Evolutionary conservation across 2,113 vertebrate genomes (phyloP), one percentile per base, ranked within the genome.

Genomic region (Saccopteryx bilineata): DNA sequence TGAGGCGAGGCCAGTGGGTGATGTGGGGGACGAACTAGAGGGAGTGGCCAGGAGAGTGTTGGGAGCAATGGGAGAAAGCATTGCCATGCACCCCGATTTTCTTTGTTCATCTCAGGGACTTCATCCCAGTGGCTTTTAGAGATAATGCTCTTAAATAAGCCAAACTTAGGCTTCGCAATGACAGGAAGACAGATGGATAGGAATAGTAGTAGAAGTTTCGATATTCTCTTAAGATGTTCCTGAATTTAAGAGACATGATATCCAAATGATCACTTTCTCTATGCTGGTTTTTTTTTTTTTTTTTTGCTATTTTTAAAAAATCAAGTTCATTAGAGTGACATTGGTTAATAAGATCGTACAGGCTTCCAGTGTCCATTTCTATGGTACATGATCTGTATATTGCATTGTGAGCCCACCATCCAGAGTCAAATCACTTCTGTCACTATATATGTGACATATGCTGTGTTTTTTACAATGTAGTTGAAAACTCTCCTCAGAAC

Each of bases 171-270:
- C 26, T 84, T 61, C 61, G 56, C 17, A 33, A 52, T 56, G 52
- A 95, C 14, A 82, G 28, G 50, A 71, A 72, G 28, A 68, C 26
- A 48, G 33, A 23, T 21, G 13, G n/a, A 24, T 26, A 83, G 84
- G 17, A 83, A 46, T 24, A 56, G 23, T 61, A 90, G 46, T n/a
- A 66, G 56, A 88, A 78, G 56, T 66, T 87, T 93, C 76, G 86
- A 12, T 65, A 28, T 39, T 91, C 31, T 50, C 15, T 91, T 90
- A 87, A 71, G n/a, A 78, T 72, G n/a, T 31, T 31, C 10, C 48
- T 78, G 33, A 54, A 46, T 92, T 95, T 96, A 92, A 94, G 80
- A 91, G 91, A 79, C 19, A 68, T 26, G 48, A 69, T 91, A 46
- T 71, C 21, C 48, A 87, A 46, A 74, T 50, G 28, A 90, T 72